Evolutionary conservation across 2,113 vertebrate genomes (phyloP), one percentile per base, ranked within the genome.

Genomic region (Oreochromis tanganicae): DNA sequence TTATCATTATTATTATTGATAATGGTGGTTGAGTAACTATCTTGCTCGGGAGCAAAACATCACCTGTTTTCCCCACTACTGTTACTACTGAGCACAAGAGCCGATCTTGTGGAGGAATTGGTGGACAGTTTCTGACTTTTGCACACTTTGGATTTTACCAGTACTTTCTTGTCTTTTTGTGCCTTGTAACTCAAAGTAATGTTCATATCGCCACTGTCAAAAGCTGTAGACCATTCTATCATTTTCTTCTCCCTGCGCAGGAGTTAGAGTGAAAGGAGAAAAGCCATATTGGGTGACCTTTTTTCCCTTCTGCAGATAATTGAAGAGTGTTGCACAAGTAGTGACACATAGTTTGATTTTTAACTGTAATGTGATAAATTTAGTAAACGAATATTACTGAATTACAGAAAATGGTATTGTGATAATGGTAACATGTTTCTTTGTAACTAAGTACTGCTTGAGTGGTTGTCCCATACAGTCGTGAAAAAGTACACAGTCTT

Each of bases 271-370:
- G 43, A 46, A 48, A 75, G 71, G 24, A 50, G 71, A 16, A 43
- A 38, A 71, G 3, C 21, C 14, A 46, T 73, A 16, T 73, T 5
- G 2, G 21, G 48, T 73, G 5, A 73, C 41, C 41, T 48, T 48
- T 71, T 48, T 38, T 71, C 12, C 12, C 4, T 75, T 48, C 9
- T 75, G 43, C 4, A 48, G 71, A 48, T 75, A 75, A 19, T 48
- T 75, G 71, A 75, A 19, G 24, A 75, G 24, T 48, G 71, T 48
- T 27, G 24, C 38, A 17, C 24, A 75, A 48, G 71, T 75, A 75
- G 3, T 75, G 14, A 48, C 1, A 29, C 9, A 48, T 75, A 75
- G 24, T 75, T 75, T 19, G 9, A 43, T 75, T 48, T 46, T 46
- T 48, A 29, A 48, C 14, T 75, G 41, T 29, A 75, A 75, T 19